Conservation (phyloP, 2,888 invertebrate species). For the Drosophila maculinotata region DNA sequence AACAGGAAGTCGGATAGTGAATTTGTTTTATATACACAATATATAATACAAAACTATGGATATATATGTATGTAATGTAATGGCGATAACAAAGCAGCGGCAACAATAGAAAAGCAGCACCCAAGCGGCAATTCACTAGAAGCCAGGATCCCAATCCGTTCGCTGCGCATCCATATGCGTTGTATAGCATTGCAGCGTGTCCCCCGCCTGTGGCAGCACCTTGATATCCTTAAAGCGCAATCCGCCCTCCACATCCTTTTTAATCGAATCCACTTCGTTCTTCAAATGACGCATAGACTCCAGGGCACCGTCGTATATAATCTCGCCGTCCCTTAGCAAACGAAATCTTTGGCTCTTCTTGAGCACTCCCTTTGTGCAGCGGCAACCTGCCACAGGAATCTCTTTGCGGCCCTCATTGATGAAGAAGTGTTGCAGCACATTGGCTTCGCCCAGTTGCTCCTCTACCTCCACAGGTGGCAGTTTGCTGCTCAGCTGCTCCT, state of each 20-base stretch:
- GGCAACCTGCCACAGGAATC: conserved; percentile 94
- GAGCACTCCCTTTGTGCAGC: conserved; percentile 92
- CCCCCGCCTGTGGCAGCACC: conserved; percentile 90
- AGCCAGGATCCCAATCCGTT: conserved; percentile 95
- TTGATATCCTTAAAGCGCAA: conserved; percentile 89
- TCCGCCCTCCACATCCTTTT: conserved; percentile 95
- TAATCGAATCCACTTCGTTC: conserved; percentile 93
- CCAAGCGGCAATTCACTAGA: conserved; percentile 85
- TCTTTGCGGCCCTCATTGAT: conserved; percentile 92
- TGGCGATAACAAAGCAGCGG: conserved; percentile 48
- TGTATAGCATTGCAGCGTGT: conserved; percentile 91
- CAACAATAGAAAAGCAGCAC: conserved; percentile 19
- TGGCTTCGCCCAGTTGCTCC: conserved; percentile 93
- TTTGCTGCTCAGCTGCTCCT: conserved; percentile 89
- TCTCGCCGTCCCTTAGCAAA: conserved; percentile 88
- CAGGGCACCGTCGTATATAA: conserved; percentile 90
- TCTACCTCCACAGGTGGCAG: conserved; percentile 91
- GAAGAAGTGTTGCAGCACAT: conserved; percentile 92
- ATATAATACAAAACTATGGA: conserved; percentile 62
- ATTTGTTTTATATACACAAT: conserved; percentile 69
- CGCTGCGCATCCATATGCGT: conserved; percentile 88
- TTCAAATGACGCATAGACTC: conserved; percentile 95
- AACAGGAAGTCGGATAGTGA: conserved; percentile 75
- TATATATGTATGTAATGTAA: conserved; percentile 29
- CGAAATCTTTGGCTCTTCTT: conserved; percentile 89